Conservation (phyloP, 1,140 invertebrate genomes). For the Lasioglossum baleicum region DNA sequence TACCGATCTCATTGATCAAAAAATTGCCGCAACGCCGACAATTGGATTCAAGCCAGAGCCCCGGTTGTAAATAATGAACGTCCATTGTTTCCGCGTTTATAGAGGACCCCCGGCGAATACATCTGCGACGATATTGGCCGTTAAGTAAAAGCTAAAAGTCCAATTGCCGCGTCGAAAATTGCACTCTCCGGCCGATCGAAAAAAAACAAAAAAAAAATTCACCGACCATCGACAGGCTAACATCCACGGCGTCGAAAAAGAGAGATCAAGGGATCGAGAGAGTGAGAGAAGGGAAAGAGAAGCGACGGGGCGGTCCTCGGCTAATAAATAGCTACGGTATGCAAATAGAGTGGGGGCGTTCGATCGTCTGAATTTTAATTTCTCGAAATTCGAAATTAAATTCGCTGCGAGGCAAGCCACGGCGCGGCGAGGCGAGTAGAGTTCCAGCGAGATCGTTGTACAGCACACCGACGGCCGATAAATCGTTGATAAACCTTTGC, state of each 20-base stretch:
- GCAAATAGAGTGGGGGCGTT: conserved; percentile 65
- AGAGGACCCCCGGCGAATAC: background rate
- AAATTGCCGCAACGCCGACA: background rate
- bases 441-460: background rate
- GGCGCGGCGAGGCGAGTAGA: background rate
- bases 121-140: too few species aligned
- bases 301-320: conserved; percentile 19
- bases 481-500: too few species aligned
- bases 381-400: conserved; percentile 62
- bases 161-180: background rate
- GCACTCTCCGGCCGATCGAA: background rate
- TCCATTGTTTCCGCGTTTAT: conserved; percentile 12
- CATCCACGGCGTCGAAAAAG: background rate
- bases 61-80: conserved; percentile 27
- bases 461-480: too few species aligned
- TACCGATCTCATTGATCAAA: conserved; percentile 5
- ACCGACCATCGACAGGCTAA: too few species aligned
- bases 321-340: conserved; percentile 66
- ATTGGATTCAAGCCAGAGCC: conserved; percentile 12
- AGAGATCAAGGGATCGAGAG: background rate
- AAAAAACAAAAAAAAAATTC: background rate
- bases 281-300: background rate
- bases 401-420: conserved; percentile 19
- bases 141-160: background rate
- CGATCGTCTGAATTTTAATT: conserved; percentile 68